Percentiles rank a stretch among this genome's conserved stretches.
phyloP scores from a whole-genome alignment of 2,797 vertebrate genomes.

The Morelia viridis region DNA sequence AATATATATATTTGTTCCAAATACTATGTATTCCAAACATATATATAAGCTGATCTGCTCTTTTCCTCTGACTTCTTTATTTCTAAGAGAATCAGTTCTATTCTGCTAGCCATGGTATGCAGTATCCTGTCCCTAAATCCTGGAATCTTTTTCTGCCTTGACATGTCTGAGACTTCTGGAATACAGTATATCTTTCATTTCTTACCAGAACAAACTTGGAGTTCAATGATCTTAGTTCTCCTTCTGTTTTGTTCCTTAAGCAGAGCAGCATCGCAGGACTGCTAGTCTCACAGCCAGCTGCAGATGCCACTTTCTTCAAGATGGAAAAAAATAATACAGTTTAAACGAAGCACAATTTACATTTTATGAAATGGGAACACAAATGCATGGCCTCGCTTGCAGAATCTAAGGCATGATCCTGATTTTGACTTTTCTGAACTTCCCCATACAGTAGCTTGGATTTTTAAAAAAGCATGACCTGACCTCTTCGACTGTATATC shows the following conservation, averaged over 20 bases:
- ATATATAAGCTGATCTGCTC: no score
- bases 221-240: constrained; percentile 34
- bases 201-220: not conserved
- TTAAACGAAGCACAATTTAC: not conserved
- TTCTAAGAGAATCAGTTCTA: no score
- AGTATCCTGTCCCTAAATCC: no score
- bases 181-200: not conserved
- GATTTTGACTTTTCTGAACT: not conserved
- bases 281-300: constrained; percentile 39
- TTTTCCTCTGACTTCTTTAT: no score
- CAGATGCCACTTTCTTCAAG: constrained; percentile 46
- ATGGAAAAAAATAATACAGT: not conserved
- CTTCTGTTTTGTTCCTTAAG: constrained; percentile 46
- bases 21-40: no score
- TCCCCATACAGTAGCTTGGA: not conserved
- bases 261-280: constrained; percentile 47
- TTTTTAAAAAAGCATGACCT: not conserved
- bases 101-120: no score
- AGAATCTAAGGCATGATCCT: not conserved
- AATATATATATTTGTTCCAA: no score
- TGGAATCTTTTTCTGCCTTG: no score
- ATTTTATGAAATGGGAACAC: not conserved
- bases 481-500: not conserved
- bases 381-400: not conserved
- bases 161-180: no score